A percentile compares a stretch with the other conserved stretches of the same genome.
These are phyloP conservation scores for Stegostoma tigrinum DNA, from an alignment of 2,113 vertebrate species.

Conservation along the genomic window DNA sequence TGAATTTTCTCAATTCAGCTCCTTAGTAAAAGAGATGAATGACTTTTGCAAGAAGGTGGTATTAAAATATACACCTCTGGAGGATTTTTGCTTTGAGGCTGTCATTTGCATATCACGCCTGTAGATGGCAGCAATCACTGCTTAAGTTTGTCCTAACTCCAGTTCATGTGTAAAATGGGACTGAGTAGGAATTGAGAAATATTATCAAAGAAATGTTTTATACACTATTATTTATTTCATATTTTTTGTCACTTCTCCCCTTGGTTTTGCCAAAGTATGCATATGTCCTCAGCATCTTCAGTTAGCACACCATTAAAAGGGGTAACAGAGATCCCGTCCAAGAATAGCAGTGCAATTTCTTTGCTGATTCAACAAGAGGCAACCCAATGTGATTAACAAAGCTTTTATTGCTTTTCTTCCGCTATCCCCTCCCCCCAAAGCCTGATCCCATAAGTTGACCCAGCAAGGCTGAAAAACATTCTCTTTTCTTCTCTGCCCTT, in stretches of 20 bases:
- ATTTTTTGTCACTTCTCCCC: not conserved
- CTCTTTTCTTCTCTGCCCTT: not conserved
- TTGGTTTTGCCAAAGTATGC: not conserved
- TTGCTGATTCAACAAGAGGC: not conserved
- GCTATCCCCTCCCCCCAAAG: not conserved
- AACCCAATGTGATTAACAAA: conserved; percentile 9
- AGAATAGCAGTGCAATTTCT: not conserved
- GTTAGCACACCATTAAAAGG: not conserved
- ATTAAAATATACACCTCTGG: not conserved
- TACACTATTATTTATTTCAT: not conserved
- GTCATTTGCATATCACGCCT: not conserved
- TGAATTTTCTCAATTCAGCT: not conserved
- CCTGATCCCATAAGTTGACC: not conserved
- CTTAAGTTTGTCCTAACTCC: not conserved
- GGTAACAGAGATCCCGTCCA: not conserved
- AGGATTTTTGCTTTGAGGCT: not conserved
- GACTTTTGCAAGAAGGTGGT: not conserved
- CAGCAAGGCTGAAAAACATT: not conserved
- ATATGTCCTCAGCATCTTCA: not conserved
- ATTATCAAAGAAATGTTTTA: not conserved
- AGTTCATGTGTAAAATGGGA: not conserved
- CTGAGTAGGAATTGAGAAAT: not conserved
- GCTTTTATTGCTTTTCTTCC: not conserved
- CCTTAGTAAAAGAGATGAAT: conserved; percentile 3
- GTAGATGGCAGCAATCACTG: conserved; percentile 30